phyloP scores from a whole-genome alignment of 1,140 invertebrate species.

The Neuroterus valhalla region DNA sequence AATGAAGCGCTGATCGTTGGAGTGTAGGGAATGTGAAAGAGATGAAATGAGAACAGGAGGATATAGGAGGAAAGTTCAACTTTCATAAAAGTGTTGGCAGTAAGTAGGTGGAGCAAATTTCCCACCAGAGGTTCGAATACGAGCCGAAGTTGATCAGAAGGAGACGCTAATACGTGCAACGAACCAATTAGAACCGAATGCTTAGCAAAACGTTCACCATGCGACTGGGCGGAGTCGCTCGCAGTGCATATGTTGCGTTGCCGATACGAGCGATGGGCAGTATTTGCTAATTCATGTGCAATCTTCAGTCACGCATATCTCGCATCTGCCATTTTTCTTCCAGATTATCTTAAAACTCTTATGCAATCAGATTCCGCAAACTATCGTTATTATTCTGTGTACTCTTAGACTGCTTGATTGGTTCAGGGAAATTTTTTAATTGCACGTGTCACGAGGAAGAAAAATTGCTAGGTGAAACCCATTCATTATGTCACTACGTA shows the following conservation, averaged over 20 bases:
- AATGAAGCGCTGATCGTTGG: no score
- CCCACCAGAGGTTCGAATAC: slow-evolving; percentile 18
- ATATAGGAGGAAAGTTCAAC: background rate
- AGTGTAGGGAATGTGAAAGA: background rate
- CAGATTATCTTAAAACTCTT: background rate
- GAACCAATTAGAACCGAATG: slow-evolving; percentile 30
- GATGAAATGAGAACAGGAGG: background rate
- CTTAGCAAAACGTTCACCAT: slow-evolving; percentile 26
- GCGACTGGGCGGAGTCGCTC: slow-evolving; percentile 23
- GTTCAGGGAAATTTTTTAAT: background rate
- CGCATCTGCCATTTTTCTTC: background rate
- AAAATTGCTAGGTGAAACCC: background rate
- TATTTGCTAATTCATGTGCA: slow-evolving; percentile 16
- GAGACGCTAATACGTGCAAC: slow-evolving; percentile 24
- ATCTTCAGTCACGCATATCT: slow-evolving; percentile 12
- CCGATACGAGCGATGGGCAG: background rate
- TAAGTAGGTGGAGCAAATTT: slow-evolving; percentile 28
- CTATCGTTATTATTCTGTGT: no score
- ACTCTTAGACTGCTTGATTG: background rate
- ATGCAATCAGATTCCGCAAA: background rate
- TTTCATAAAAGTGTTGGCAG: background rate
- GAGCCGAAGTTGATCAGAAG: slow-evolving; percentile 15
- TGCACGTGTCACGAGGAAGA: background rate
- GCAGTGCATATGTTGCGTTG: slow-evolving; percentile 11
- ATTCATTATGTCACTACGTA: background rate